These are phyloP conservation scores for Pseudomyrmex dendroicus DNA, from an alignment of 1,140 invertebrate genomes.

Conservation along the genomic window DNA sequence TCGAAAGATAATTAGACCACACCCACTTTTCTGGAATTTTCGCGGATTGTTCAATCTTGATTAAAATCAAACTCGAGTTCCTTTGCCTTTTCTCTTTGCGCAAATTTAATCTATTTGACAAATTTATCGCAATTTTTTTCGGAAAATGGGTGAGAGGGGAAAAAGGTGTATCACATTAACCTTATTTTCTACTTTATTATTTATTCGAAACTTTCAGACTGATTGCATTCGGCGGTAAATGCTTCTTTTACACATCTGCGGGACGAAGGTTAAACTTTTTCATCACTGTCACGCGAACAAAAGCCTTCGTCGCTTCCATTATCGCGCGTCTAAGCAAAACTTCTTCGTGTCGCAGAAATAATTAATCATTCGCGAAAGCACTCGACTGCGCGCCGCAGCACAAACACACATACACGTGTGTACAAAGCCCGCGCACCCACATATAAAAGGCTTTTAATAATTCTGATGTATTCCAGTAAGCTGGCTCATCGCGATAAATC, in stretches of 20 bases:
- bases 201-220: background rate
- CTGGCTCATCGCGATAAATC: conserved; percentile 61
- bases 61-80: conserved; percentile 66
- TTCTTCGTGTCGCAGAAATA: conserved; percentile 55
- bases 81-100: background rate
- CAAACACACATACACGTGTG: background rate
- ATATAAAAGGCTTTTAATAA: conserved; percentile 39
- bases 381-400: background rate
- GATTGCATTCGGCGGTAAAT: conserved; percentile 21
- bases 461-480: conserved; percentile 33
- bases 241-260: conserved; percentile 8
- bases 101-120: conserved; percentile 9
- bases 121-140: conserved; percentile 9
- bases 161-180: background rate
- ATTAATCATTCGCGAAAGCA: conserved; percentile 55
- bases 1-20: conserved; percentile 68
- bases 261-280: conserved; percentile 45
- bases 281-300: conserved; percentile 40
- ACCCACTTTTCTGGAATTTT: conserved; percentile 68
- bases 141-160: background rate
- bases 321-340: conserved; percentile 56
- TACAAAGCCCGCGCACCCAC: background rate
- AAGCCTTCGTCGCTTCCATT: conserved; percentile 54
- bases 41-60: conserved; percentile 76
- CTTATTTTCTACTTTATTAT: conserved; percentile 6